Base-by-base conservation (phyloP, 2,888 invertebrate species). In the Papilio elwesi region DNA sequence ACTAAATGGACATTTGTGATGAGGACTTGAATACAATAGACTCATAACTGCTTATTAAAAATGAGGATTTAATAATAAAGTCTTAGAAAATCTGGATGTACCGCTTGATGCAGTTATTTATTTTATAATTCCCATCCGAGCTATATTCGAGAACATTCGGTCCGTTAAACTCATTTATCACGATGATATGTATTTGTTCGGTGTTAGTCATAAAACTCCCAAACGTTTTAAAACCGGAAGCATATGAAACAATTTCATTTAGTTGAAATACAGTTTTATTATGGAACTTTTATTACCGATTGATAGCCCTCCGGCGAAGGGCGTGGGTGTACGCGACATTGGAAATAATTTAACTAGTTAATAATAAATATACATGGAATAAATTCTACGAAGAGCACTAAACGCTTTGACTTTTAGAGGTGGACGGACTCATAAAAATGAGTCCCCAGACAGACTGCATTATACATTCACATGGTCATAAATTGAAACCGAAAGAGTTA, bases 351-450 rank as follows among this genome's bases (percentile, higher is more conserved):
- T 71, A n/a, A 59, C 62, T 11, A 47, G 16, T 62, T 62, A 59
- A 63, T 38, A 53, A 71, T 62, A 70, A 64, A 70, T 55, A 69
- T 38, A 59, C 12, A 69, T 62, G 69, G 76, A 78, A 78, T 80
- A 78, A 78, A 79, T 76, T 77, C 74, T 75, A 74, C 74, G 76
- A 69, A 75, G 75, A 71, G 71, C 69, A 67, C 9, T 38, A 73
- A 77, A 76, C 73, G 75, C 75, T 69, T 70, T 70, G 71, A 73
- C 71, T 67, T 47, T 55, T 26, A 26, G 69, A 78, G 81, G 79
- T 81, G 76, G 76, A 79, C 78, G 79, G 62, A 75, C 78, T 72
- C 81, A 79, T 80, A 81, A 78, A 80, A 76, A 59, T 51, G 72
- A 71, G 69, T 57, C 68, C 71, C 75, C 76, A 77, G 78, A 79